phyloP scores from a whole-genome alignment of 2,797 vertebrate genomes.

The Eutrigla gurnardus region DNA sequence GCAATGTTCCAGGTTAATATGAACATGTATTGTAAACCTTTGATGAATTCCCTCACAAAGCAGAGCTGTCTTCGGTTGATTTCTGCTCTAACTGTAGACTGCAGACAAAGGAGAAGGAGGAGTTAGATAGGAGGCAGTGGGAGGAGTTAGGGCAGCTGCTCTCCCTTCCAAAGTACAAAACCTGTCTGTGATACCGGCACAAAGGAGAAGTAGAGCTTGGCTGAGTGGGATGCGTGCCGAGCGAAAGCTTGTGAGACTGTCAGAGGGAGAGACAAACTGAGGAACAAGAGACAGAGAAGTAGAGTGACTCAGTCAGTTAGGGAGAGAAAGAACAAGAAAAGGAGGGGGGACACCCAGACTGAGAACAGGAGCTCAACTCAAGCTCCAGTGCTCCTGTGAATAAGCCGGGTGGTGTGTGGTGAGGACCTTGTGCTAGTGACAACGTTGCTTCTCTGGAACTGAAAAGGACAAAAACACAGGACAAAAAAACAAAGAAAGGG shows the following conservation, averaged over 20 bases:
- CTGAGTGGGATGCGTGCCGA: slow-evolving; percentile 43
- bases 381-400: slow-evolving; percentile 11
- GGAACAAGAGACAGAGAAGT: slow-evolving; percentile 14
- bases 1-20: neutral
- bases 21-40: neutral
- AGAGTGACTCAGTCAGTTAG: slow-evolving; percentile 28
- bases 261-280: slow-evolving; percentile 36
- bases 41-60: slow-evolving; percentile 23
- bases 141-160: slow-evolving; percentile 58
- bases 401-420: slow-evolving; percentile 30
- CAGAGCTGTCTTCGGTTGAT: slow-evolving; percentile 34
- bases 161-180: slow-evolving; percentile 60
- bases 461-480: slow-evolving; percentile 37
- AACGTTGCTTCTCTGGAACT: slow-evolving; percentile 39
- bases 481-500: slow-evolving; percentile 25
- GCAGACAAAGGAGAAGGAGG: slow-evolving; percentile 75
- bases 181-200: slow-evolving; percentile 60
- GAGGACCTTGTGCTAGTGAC: slow-evolving; percentile 37
- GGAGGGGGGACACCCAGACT: slow-evolving; percentile 34
- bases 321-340: slow-evolving; percentile 6
- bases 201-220: slow-evolving; percentile 67
- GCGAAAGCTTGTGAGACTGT: slow-evolving; percentile 53
- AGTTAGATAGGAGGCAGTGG: slow-evolving; percentile 33
- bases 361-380: slow-evolving; percentile 36
- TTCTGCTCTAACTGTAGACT: slow-evolving; percentile 41